A percentile compares a stretch with the other conserved stretches of the same genome.
Evolutionary conservation across 2,797 vertebrate genomes (phyloP).

Genomic region (Pseudocheirus occidentalis): DNA sequence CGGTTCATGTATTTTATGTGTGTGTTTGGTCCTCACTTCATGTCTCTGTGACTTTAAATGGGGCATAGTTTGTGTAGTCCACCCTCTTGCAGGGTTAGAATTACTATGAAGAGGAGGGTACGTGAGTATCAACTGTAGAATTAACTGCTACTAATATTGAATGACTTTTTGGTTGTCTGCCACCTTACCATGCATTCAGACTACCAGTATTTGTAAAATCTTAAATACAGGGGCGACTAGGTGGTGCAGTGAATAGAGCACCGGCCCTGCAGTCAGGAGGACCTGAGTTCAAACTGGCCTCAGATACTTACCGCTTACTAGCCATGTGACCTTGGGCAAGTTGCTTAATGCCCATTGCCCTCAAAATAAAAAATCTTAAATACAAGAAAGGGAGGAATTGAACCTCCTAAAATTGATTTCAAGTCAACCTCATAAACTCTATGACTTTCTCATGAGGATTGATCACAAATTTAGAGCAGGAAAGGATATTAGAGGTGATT

Average conservation of each 20-base stretch:
- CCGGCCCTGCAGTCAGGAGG: too few relatives aligned
- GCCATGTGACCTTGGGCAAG: too few relatives aligned
- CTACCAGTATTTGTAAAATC: background rate
- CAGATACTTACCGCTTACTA: too few relatives aligned
- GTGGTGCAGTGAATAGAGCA: too few relatives aligned
- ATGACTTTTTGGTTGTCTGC: background rate
- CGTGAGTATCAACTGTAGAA: background rate
- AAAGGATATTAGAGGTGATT: background rate
- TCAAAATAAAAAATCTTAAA: too few relatives aligned
- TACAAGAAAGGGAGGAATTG: too few relatives aligned
- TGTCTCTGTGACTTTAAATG: background rate
- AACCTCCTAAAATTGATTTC: background rate
- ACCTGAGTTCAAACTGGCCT: too few relatives aligned
- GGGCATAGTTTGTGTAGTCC: background rate
- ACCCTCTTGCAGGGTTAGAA: background rate
- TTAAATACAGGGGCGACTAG: too few relatives aligned
- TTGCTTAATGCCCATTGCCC: too few relatives aligned
- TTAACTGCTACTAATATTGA: background rate
- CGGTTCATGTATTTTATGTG: background rate
- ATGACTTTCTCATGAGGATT: background rate
- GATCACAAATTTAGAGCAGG: background rate
- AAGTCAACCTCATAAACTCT: background rate
- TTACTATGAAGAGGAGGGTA: background rate
- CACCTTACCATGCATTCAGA: too few relatives aligned
- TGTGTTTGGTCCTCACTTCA: background rate